Base-by-base conservation (phyloP, 1,140 invertebrate species). In the Drosophila chauvacae region DNA sequence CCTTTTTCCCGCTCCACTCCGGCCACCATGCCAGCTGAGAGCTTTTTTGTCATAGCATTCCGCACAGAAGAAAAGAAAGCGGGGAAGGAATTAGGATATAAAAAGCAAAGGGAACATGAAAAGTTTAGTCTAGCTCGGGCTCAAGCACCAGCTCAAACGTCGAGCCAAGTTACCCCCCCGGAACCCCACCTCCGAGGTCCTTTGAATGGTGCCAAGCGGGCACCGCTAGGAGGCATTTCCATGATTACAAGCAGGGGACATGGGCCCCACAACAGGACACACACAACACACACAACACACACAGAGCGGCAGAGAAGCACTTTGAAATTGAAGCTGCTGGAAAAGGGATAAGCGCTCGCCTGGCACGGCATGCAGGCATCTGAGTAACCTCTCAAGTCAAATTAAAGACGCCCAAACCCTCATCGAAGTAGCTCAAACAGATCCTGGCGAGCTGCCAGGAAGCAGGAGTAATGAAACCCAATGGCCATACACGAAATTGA, bases 131-230 rank as follows among this genome's bases (percentile, higher is more conserved):
- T 64, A 77, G 55, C 60, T 47, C 30, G 60, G 45, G 61, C 60
- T 69, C 66, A 69, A 69, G 62, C 62, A 69, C 62, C 66, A 69
- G 62, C 50, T 75, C 60, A 76, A 83, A 79, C 76, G 80, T 66
- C 80, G 73, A 75, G 48, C 60, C 59, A 71, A 70, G 48, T 55
- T 30, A 18, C 10, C 35, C 35, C 35, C 39, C 64, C 48, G 28
- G 45, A 50, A 16, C 58, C 41, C 44, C 45, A 1, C 11, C 39
- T n/a, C 37, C 41, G 6, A 7, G 39, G 64, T 61, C 64, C 42
- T 63, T 83, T 75, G 58, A 71, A 84, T 76, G 74, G 75, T 75
- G 75, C 57, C 55, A 82, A 72, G 69, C 69, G 50, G 69, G 65
- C 66, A 42, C 56, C 51, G 74, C 80, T 69, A 51, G 45, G 33